These are phyloP conservation scores for Malurus leucopterus DNA, from an alignment of 2,797 vertebrate species.

Conservation along the genomic window DNA sequence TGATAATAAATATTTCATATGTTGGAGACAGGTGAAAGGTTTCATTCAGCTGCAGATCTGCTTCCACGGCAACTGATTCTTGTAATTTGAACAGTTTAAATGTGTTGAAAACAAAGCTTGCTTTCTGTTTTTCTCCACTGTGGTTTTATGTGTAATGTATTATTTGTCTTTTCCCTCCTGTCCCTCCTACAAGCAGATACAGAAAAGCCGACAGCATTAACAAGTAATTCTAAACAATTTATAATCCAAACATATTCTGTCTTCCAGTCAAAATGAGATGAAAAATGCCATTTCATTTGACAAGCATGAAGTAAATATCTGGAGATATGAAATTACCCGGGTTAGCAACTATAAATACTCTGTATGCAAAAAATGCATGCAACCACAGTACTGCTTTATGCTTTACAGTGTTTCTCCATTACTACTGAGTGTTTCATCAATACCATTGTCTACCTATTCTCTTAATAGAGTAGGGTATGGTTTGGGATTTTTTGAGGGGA, in stretches of 20 bases:
- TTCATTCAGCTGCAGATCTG: constrained; percentile 41
- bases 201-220: constrained; percentile 16
- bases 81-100: constrained; percentile 36
- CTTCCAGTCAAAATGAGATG: constrained; percentile 26
- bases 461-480: not conserved
- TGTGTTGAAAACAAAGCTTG: constrained; percentile 34
- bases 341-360: constrained; percentile 14
- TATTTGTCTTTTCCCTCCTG: not conserved
- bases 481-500: rapidly evolving
- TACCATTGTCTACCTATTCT: not conserved
- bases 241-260: constrained; percentile 17
- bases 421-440: not conserved
- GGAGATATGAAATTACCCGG: not conserved
- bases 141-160: not conserved
- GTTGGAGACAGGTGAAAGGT: constrained; percentile 53
- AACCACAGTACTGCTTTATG: not conserved
- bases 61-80: constrained; percentile 40
- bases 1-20: constrained; percentile 54
- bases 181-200: constrained; percentile 19
- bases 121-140: constrained; percentile 1
- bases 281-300: constrained; percentile 37
- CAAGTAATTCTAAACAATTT: constrained; percentile 44
- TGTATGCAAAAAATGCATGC: not conserved
- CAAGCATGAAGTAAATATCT: constrained; percentile 19
- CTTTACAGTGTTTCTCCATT: not conserved